Base-by-base conservation (phyloP, 2,888 invertebrate species). In the Tinea pellionella region DNA sequence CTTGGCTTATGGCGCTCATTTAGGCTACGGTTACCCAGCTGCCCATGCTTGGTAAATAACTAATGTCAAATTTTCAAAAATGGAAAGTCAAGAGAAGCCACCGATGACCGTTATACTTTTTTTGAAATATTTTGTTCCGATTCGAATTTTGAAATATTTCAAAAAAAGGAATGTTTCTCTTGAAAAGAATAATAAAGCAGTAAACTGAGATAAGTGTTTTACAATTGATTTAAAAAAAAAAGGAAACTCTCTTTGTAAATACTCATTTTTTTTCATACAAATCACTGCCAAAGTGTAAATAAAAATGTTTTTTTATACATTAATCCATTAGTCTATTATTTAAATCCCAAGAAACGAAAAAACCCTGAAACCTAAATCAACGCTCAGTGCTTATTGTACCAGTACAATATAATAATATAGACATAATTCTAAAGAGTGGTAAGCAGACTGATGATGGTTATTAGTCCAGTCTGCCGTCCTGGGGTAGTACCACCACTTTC, bases 201-300 rank as follows among this genome's bases (percentile, higher is more conserved):
- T 24, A 24, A 24, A 24, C 24, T 24, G 24, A 24, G 6, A 24
- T 24, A 24, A 24, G 24, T 6, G n/a, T 24, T 24, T 24, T 24
- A 24, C 24, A 6, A 24, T 24, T 24, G 24, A 24, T n/a, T n/a
- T n/a, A n/a, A 24, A 24, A 24, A 24, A 24, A 24, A 3, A 24
- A 73, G 72, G 84, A 85, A 86, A 87, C 85, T 87, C 86, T 87
- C 86, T 85, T 83, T 87, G 80, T 84, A 81, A 76, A 80, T 81
- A 80, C 70, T 76, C 73, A 82, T 77, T 79, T 80, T 32, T 11
- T 16, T 43, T 24, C 24, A 16, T 16, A 24, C 16, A 47, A 82
- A 83, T 82, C 85, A 87, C 85, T 85, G 85, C 86, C 86, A 87
- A 86, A 87, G 86, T 86, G 86, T 86, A 82, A 86, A 85, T 84